Evolutionary conservation across 2,113 vertebrate genomes (phyloP).

Genomic region (Sprattus sprattus): DNA sequence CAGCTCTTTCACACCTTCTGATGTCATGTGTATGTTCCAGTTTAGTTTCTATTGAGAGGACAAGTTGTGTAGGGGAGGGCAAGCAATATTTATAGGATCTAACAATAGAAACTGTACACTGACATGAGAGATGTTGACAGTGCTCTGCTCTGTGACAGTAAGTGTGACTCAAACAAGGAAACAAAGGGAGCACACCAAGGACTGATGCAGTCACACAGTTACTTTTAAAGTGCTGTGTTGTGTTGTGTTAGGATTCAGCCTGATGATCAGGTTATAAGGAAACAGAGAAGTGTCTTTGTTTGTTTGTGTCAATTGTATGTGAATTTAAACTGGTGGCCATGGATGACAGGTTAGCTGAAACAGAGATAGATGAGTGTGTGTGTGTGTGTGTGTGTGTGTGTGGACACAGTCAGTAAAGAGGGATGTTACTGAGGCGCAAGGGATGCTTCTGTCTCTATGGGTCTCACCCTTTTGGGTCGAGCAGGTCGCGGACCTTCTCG

Average conservation of each 20-base stretch:
- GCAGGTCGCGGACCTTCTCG: conserved; percentile 94
- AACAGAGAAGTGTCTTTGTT: too few relatives aligned
- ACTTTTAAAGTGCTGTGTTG: neutral
- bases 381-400: neutral
- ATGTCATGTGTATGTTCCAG: neutral
- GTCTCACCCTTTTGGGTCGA: conserved; percentile 95
- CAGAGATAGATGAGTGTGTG: neutral
- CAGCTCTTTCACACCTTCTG: neutral
- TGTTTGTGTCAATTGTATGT: too few relatives aligned
- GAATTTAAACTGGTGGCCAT: too few relatives aligned
- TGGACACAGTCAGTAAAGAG: neutral
- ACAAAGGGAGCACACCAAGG: neutral
- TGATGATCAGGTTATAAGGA: too few relatives aligned
- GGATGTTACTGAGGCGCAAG: too few relatives aligned
- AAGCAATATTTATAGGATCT: neutral
- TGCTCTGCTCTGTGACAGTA: neutral
- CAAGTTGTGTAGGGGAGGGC: neutral
- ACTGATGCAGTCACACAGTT: too few relatives aligned
- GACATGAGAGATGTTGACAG: neutral
- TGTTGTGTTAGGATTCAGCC: too few relatives aligned
- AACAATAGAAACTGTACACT: neutral
- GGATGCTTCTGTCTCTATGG: neutral
- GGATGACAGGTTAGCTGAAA: too few relatives aligned
- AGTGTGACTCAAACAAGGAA: neutral
- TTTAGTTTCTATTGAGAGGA: neutral